A percentile compares a stretch with the other conserved stretches of the same genome.
These are phyloP conservation scores for Paracanthobrama guichenoti DNA, from an alignment of 2,113 vertebrate species.

Conservation along the genomic window DNA sequence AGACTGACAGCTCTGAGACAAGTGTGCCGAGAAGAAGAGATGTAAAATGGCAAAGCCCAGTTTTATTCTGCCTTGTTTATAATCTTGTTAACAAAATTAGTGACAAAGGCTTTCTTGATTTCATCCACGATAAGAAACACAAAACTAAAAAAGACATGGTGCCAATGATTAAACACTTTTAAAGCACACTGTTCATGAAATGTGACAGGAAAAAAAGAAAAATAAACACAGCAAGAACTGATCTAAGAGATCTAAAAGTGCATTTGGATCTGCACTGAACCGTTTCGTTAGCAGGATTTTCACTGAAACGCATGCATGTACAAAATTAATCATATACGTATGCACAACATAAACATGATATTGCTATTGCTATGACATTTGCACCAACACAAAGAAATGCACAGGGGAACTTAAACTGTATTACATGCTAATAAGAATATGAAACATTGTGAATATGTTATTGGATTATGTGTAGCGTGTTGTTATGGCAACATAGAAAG, in stretches of 20 bases:
- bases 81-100: neutral
- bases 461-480: neutral
- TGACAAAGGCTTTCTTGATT: neutral
- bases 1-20: slow-evolving; percentile 43
- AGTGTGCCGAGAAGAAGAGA: neutral
- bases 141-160: neutral
- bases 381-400: neutral
- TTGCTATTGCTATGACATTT: neutral
- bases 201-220: neutral
- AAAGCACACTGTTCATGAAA: neutral
- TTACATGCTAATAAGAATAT: neutral
- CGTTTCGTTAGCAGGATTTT: neutral
- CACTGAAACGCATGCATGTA: neutral
- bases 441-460: neutral
- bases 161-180: neutral
- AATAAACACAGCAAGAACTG: neutral
- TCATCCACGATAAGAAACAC: neutral
- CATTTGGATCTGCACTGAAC: neutral
- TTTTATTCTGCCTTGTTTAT: slow-evolving; percentile 20
- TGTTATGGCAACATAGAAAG: neutral
- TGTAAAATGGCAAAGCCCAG: slow-evolving; percentile 30
- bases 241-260: neutral
- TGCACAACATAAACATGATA: neutral
- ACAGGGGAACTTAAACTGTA: neutral
- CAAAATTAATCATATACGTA: neutral